Evolutionary conservation across 2,888 invertebrate species (phyloP), one percentile per base, ranked within the genome.

Genomic region (Caenorhabditis sp.): DNA sequence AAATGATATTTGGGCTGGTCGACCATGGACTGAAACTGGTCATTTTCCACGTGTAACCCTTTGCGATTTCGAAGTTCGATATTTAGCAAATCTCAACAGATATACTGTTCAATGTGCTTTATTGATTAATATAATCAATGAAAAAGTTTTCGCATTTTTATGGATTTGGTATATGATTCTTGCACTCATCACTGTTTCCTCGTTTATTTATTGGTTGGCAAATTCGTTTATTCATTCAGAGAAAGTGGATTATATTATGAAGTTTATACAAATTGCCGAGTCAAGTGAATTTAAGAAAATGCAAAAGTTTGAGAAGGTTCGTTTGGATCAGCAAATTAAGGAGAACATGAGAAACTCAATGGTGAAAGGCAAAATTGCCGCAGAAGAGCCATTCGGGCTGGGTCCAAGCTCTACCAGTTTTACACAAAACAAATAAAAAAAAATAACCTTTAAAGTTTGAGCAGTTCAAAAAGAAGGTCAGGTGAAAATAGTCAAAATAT

Each of bases 81-180:
- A 86, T 61, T 67, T 87, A 52, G 87, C 86, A 21, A 87, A 87
- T 74, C 67, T 85, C 43, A 87, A 86, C 70, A 70, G 84, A 36
- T 86, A 87, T 59, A 86, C 86, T 1, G 87, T 87, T 10, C 87
- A 87, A 75, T 87, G 87, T 69, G 85, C 85, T 12, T 76, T 87
- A 10, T 75, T 87, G 7, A 86, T 87, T 63, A 87, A 87, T 67
- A 85, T 87, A 50, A 85, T 87, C 74, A 87, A 87, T 67, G 87
- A 87, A 65, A 86, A 86, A 61, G 85, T 86, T 3, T 86, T 86
- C 64, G 86, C 85, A 23, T 86, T 87, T 62, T 77, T 87, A 53
- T 87, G 87, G 87, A 79, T 81, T 63, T 87, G 87, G 87, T 87
- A 87, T 58, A 77, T 85, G 61, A 66, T 87, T 8, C 70, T 87